Percentiles rank a stretch among this genome's conserved stretches.
Conservation (phyloP, 2,113 vertebrate species). For the Indri indri region DNA sequence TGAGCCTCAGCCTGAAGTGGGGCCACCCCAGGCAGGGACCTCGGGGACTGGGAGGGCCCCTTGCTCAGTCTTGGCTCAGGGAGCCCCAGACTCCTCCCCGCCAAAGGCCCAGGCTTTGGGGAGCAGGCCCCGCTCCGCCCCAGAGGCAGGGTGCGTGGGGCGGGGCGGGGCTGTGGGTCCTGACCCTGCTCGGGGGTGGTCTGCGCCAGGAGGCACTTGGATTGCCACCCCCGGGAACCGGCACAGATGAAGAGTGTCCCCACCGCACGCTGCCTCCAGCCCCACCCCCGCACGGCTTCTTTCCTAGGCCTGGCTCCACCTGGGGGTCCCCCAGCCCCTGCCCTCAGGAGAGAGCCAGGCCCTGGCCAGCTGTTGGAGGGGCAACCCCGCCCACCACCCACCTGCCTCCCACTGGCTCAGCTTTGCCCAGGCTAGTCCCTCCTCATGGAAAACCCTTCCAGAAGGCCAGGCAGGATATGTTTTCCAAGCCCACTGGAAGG, state of each 20-base stretch:
- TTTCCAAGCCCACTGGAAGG: too few species aligned
- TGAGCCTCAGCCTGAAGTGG: too few species aligned
- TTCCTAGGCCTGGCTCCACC: not conserved
- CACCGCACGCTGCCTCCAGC: not conserved
- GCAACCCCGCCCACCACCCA: not conserved
- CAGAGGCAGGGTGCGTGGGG: not conserved
- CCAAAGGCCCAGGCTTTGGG: not conserved
- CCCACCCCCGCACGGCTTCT: not conserved
- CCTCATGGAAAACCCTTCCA: too few species aligned
- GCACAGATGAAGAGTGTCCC: too few species aligned
- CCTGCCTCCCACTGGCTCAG: not conserved
- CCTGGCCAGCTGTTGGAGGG: too few species aligned
- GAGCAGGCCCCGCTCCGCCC: not conserved
- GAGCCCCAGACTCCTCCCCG: not conserved
- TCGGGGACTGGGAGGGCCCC: not conserved
- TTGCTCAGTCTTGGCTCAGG: not conserved
- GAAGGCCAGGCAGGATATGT: too few species aligned
- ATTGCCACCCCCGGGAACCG: accelerated
- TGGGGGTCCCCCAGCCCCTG: not conserved
- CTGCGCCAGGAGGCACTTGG: not conserved
- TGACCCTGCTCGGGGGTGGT: not conserved
- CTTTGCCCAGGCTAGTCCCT: not conserved
- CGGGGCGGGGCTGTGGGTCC: not conserved
- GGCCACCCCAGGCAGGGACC: not conserved
- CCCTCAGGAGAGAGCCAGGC: not conserved